A percentile compares a stretch with the other conserved stretches of the same genome.
These are phyloP conservation scores for Diaphora mendica DNA, from an alignment of 2,888 invertebrate species.

Conservation along the genomic window DNA sequence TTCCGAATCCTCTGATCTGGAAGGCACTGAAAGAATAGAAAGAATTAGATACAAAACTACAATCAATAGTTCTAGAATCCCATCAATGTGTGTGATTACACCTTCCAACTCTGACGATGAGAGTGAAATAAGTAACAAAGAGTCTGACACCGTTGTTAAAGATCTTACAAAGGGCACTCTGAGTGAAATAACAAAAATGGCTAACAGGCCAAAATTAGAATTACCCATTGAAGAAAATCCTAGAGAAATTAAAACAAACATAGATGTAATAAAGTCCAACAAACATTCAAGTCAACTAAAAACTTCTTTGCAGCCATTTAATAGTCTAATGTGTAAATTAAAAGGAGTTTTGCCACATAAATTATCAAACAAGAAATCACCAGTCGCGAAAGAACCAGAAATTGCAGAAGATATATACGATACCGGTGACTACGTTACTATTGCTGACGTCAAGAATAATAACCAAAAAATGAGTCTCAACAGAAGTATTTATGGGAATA, in stretches of 20 bases:
- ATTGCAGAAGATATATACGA: constrained; percentile 84
- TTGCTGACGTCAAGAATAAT: constrained; percentile 93
- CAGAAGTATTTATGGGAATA: constrained; percentile 87
- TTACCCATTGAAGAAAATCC: constrained; percentile 71
- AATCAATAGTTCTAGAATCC: constrained; percentile 94
- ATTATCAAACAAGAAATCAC: constrained; percentile 82
- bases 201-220: constrained; percentile 76
- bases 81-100: constrained; percentile 96
- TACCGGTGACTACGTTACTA: constrained; percentile 94
- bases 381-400: constrained; percentile 77
- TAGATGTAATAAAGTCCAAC: constrained; percentile 59
- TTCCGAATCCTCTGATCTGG: constrained; percentile 94
- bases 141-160: constrained; percentile 57
- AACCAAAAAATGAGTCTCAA: constrained; percentile 87
- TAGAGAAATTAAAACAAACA: constrained; percentile 63
- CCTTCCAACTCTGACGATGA: constrained; percentile 96
- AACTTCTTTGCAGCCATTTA: constrained; percentile 87
- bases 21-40: constrained; percentile 95
- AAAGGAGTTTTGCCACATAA: constrained; percentile 88
- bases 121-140: constrained; percentile 82
- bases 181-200: constrained; percentile 62
- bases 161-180: constrained; percentile 10
- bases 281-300: constrained; percentile 69
- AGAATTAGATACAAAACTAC: constrained; percentile 94
- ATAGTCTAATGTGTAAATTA: constrained; percentile 90